These are phyloP conservation scores for Ascaphus truei DNA, from an alignment of 2,113 vertebrate species.

Conservation along the genomic window DNA sequence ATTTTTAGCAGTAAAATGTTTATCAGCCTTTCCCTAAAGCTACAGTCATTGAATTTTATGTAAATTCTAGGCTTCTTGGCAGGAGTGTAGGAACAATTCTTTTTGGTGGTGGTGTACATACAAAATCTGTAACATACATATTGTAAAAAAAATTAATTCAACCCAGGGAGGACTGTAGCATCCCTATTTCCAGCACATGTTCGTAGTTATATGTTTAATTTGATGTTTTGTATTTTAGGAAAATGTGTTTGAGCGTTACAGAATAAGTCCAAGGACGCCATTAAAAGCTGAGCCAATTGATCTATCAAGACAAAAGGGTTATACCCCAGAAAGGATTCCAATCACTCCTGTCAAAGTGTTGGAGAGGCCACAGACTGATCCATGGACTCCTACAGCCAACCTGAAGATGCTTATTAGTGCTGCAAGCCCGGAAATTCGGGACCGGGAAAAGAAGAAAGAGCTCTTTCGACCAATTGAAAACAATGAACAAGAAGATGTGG, in stretches of 20 bases:
- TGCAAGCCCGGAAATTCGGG: slow-evolving; percentile 75
- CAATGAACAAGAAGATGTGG: slow-evolving; percentile 46
- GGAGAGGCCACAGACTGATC: slow-evolving; percentile 56
- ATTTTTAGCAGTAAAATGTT: no score
- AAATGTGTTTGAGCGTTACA: slow-evolving; percentile 78
- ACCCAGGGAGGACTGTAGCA: no score
- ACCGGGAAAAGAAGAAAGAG: slow-evolving; percentile 81
- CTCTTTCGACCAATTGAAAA: slow-evolving; percentile 84
- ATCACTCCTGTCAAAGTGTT: slow-evolving; percentile 78
- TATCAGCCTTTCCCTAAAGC: no score
- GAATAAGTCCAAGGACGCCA: slow-evolving; percentile 68
- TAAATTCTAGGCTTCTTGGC: no score
- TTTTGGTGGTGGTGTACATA: no score
- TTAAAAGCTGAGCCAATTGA: slow-evolving; percentile 70
- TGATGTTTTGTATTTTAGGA: slow-evolving; percentile 70
- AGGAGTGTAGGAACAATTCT: no score
- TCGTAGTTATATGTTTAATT: no score
- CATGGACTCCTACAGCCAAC: slow-evolving; percentile 75
- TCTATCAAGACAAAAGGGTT: slow-evolving; percentile 61
- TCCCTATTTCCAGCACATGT: no score
- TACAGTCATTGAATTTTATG: no score
- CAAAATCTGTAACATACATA: no score
- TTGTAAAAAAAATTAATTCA: no score
- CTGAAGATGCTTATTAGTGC: slow-evolving; percentile 75
- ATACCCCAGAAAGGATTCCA: slow-evolving; percentile 66